A percentile compares a stretch with the other conserved stretches of the same genome.
Conservation (phyloP, 2,797 vertebrate species). For the Diplodus puntazzo region DNA sequence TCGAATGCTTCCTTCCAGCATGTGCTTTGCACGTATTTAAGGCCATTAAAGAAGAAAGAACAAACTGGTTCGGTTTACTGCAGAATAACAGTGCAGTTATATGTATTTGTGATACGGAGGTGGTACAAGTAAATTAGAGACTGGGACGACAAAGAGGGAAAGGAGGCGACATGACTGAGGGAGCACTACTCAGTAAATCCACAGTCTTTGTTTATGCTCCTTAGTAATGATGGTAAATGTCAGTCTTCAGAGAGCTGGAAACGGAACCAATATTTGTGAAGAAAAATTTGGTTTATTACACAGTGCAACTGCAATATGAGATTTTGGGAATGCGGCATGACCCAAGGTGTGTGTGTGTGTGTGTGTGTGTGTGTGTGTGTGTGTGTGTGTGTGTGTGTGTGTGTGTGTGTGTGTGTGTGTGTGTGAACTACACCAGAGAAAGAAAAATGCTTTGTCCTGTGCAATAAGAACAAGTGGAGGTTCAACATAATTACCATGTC, state of each 20-base stretch:
- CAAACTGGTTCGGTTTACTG: conserved; percentile 46
- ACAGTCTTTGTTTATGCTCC: conserved; percentile 62
- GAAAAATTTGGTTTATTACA: conserved; percentile 58
- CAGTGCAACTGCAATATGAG: conserved; percentile 28
- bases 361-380: background rate
- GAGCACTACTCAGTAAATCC: conserved; percentile 59
- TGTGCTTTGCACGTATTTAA: conserved; percentile 38
- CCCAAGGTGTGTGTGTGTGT: conserved; percentile 16
- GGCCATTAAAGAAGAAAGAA: conserved; percentile 28
- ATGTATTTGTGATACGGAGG: conserved; percentile 55
- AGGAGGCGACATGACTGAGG: conserved; percentile 57
- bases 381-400: background rate
- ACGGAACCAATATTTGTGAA: conserved; percentile 64
- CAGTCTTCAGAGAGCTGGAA: conserved; percentile 56
- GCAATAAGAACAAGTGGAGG: background rate
- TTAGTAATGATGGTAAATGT: conserved; percentile 59
- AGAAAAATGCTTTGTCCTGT: conserved; percentile 23
- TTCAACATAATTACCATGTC: background rate
- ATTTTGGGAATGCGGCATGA: conserved; percentile 29
- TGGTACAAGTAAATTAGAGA: conserved; percentile 50
- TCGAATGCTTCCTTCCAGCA: conserved; percentile 46
- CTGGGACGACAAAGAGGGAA: conserved; percentile 49
- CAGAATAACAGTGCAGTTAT: conserved; percentile 50
- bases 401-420: background rate
- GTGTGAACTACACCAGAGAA: conserved; percentile 9